Conservation (phyloP, 2,888 invertebrate species). For the Idaea aversata region DNA sequence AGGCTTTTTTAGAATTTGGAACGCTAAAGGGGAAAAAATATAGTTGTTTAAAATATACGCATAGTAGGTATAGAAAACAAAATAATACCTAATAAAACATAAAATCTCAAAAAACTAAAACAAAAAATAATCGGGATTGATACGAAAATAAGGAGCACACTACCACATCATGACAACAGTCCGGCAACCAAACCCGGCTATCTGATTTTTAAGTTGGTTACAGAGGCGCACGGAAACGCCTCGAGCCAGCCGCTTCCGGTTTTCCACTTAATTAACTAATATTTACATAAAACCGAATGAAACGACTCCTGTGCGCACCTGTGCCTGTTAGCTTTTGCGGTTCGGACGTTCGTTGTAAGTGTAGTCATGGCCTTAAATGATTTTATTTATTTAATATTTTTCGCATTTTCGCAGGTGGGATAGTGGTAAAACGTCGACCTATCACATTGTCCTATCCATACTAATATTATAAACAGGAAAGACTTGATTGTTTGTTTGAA, state of each 20-base stretch:
- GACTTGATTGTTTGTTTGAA: too few relatives aligned
- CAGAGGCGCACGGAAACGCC: constrained; percentile 24
- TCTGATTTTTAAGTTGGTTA: constrained; percentile 34
- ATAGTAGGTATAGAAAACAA: too few relatives aligned
- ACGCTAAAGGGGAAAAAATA: too few relatives aligned
- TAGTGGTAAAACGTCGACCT: too few relatives aligned
- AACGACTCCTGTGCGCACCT: constrained; percentile 67
- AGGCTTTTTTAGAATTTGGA: too few relatives aligned
- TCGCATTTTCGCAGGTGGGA: background rate
- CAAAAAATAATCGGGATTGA: too few relatives aligned
- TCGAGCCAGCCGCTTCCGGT: constrained; percentile 36
- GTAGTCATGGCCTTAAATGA: background rate
- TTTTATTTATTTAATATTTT: background rate
- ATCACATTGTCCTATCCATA: too few relatives aligned
- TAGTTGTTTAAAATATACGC: too few relatives aligned
- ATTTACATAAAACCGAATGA: constrained; percentile 69
- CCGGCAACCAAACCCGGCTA: background rate
- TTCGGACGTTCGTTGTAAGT: background rate
- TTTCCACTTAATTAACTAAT: constrained; percentile 75
- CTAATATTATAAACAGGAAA: too few relatives aligned
- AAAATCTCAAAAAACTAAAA: too few relatives aligned
- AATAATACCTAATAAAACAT: too few relatives aligned
- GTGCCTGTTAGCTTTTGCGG: constrained; percentile 50
- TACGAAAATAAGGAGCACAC: background rate
- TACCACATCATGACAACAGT: background rate